Base-by-base conservation (phyloP, 2,113 vertebrate species). In the Crypturellus undulatus region DNA sequence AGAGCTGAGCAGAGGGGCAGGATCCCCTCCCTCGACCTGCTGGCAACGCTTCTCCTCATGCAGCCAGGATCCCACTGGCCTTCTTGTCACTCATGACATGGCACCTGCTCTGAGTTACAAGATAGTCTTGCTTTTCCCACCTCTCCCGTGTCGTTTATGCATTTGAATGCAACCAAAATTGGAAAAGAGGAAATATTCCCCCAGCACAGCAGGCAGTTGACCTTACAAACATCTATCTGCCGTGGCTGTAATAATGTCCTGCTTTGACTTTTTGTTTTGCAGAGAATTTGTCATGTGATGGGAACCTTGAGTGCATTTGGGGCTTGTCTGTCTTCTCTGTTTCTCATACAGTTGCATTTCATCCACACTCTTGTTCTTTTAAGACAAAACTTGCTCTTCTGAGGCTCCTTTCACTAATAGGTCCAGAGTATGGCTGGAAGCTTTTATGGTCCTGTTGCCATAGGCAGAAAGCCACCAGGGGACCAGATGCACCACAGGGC, bases 291-390 rank as follows among this genome's bases (percentile, higher is more conserved):
- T 0, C 79, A 6, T 75, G 60, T 63, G 24, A 42, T 47, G 24
- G 42, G 34, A 87, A 71, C 60, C 30, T 45, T 64, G 26, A 43
- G 59, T 80, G 25, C 1, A 0, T 0, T 0, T 87, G 43, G 60
- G 63, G 64, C 11, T 36, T 79, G 13, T 12, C 34, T 79, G 4
- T 84, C 24, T 79, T 68, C 40, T 3, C 8, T 8, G 36, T 79
- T 85, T 69, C 43, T 64, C 38, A 52, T 79, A 7, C 38, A 56
- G 12, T 54, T 67, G 3, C 38, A 52, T 47, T 63, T 81, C 11
- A 12, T 30, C 28, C 28, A 10, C 3, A 9, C 45, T 72, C 12
- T 18, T 77, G 10, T 82, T 58, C 54, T 70, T 0, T 10, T 71
- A n/a, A 67, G 45, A 20, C 42, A 87, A 54, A 87, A 49, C 36